Percentiles rank a stretch among this genome's conserved stretches.
Evolutionary conservation across 2,888 invertebrate species (phyloP).

Genomic region (Pedicia rivosa): DNA sequence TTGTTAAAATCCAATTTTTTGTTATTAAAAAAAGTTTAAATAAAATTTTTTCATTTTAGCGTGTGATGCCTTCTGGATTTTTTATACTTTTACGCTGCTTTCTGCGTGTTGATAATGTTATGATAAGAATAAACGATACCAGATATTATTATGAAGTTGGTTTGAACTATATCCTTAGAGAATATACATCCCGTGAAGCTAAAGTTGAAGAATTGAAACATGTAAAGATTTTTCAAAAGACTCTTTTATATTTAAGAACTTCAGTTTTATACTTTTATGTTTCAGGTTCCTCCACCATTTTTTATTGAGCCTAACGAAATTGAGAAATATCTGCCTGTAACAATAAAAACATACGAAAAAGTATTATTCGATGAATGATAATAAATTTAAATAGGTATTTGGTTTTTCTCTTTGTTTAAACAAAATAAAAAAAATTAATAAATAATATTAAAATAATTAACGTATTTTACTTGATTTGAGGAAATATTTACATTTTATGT

Average conservation of each 20-base stretch:
- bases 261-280: conserved; percentile 10
- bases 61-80: conserved; percentile 92
- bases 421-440: too few relatives aligned
- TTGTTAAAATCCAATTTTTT: conserved; percentile 5
- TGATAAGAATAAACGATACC: conserved; percentile 78
- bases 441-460: too few relatives aligned
- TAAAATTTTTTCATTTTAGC: conserved; percentile 36
- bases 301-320: conserved; percentile 54
- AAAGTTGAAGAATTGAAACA: conserved; percentile 46
- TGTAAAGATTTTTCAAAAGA: conserved; percentile 27
- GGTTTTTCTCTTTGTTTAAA: too few relatives aligned
- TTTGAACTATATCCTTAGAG: conserved; percentile 62
- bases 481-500: too few relatives aligned
- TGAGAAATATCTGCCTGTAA: conserved; percentile 44
- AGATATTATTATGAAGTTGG: conserved; percentile 65
- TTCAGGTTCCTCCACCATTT: conserved; percentile 38
- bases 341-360: conserved; percentile 31
- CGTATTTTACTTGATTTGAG: too few relatives aligned
- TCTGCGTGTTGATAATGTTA: conserved; percentile 83
- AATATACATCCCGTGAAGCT: conserved; percentile 67
- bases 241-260: conserved; percentile 5
- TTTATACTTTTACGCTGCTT: conserved; percentile 84
- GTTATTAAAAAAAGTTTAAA: conserved; percentile 1
- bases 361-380: conserved; percentile 16
- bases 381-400: background rate